These are phyloP conservation scores for Neocrepidodera transversa DNA, from an alignment of 2,888 invertebrate genomes.

Conservation along the genomic window DNA sequence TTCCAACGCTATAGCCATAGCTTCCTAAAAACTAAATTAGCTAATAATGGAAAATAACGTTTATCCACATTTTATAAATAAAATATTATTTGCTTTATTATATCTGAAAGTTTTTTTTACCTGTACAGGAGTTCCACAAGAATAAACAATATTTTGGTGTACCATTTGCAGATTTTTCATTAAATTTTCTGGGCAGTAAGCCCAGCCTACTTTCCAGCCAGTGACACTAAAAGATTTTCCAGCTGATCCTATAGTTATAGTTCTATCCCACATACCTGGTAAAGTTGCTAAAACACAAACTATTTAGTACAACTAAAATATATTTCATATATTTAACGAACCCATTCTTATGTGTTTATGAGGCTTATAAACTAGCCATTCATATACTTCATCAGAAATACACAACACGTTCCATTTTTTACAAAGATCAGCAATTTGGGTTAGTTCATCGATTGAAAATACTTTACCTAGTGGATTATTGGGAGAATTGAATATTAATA, in stretches of 20 bases:
- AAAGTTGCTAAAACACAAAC: conserved; percentile 56
- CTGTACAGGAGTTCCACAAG: conserved; percentile 89
- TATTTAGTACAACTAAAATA: neutral
- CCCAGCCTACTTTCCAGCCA: conserved; percentile 98
- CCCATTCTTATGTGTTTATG: conserved; percentile 90
- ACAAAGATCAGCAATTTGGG: conserved; percentile 84
- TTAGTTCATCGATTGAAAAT: conserved; percentile 72
- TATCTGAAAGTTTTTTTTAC: conserved; percentile 54
- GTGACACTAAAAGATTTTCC: conserved; percentile 98
- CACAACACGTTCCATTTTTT: conserved; percentile 91
- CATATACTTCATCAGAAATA: conserved; percentile 97
- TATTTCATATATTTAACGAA: conserved; percentile 50
- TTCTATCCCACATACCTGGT: conserved; percentile 98
- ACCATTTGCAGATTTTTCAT: conserved; percentile 84
- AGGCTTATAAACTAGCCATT: conserved; percentile 91
- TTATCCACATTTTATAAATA: too few relatives aligned
- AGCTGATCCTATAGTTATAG: conserved; percentile 95
- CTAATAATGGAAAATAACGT: neutral
- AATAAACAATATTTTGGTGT: conserved; percentile 95
- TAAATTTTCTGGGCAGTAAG: conserved; percentile 85
- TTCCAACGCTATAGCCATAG: conserved; percentile 89
- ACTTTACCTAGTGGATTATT: conserved; percentile 98
- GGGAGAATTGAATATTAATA: conserved; percentile 95
- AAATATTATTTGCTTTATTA: neutral
- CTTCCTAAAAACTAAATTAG: conserved; percentile 70